A percentile compares a stretch with the other conserved stretches of the same genome.
Conservation (phyloP, 2,888 invertebrate species). For the Acanthosepion pharaonis region DNA sequence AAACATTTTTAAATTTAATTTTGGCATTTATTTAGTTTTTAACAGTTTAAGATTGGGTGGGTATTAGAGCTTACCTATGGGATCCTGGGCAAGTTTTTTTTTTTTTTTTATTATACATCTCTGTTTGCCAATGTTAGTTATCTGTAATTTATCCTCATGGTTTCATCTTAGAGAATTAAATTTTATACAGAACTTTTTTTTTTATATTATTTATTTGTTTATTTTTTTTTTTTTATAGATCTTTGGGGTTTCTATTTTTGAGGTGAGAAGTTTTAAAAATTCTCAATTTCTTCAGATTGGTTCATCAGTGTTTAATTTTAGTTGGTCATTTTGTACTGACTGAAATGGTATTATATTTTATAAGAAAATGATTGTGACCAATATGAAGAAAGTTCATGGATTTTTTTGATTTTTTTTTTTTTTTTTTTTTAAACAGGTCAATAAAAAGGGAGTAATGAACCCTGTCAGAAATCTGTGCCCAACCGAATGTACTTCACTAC, state of each 20-base stretch:
- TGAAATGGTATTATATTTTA: neutral
- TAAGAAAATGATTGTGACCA: neutral
- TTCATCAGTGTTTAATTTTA: neutral
- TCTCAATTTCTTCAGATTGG: neutral
- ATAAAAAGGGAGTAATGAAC: too few species aligned
- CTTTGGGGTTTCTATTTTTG: too few species aligned
- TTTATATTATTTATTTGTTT: neutral
- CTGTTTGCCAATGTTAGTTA: neutral
- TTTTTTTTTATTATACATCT: neutral
- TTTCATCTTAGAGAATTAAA: neutral
- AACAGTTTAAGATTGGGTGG: neutral
- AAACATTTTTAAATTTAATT: neutral
- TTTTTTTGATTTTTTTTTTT: too few species aligned
- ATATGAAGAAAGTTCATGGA: neutral
- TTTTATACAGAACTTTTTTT: neutral
- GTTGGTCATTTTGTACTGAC: neutral
- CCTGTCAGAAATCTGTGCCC: too few species aligned
- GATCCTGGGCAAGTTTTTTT: neutral
- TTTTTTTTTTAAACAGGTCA: too few species aligned
- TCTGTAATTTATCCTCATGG: neutral
- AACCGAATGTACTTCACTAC: too few species aligned
- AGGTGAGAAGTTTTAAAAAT: neutral
- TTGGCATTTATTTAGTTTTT: neutral
- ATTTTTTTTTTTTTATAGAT: too few species aligned
- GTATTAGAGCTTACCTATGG: neutral